Base-by-base conservation (phyloP, 2,113 vertebrate species). In the Chionis minor region DNA sequence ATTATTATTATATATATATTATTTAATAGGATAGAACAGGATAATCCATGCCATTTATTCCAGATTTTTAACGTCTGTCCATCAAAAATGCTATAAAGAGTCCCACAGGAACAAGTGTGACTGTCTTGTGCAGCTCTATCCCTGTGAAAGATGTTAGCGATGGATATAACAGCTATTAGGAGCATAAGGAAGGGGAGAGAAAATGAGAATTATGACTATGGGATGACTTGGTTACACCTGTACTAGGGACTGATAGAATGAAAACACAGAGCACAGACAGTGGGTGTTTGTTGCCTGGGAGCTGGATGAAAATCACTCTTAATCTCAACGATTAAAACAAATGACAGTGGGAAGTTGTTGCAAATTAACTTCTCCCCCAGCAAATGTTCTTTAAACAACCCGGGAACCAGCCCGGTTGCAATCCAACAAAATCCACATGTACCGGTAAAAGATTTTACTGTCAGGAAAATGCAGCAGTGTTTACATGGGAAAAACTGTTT, bases 271-370 rank as follows among this genome's bases (percentile, higher is more conserved):
- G 24, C 30, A 63, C 15, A 16, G 28, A 49, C 14, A 33, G 12
- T 3, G 14, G 13, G 23, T 38, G 23, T 38, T 81, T 35, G 17
- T 6, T 70, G 22, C 1, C 1, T 42, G 19, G 14, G 11, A 71
- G 30, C 16, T 66, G 33, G 33, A 42, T 42, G 22, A 47, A 86
- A 67, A 82, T 44, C 12, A 12, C 7, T 14, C 27, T 18, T 23
- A 32, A 58, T 75, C 7, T 58, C 30, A 12, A 6, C 0, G 0
- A 11, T 81, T 62, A 27, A 49, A 88, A 55, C 8, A 51, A 71
- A 16, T 23, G 6, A 38, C 26, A 75, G 28, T 0, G 0, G 67
- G 69, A 86, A 30, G 0, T 1, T 38, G 4, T 19, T 61, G 44
- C 11, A 69, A 77, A 35, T 32, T 1, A 86, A 55, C 52, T 23